Conservation (phyloP, 2,797 vertebrate species). For the Neosilurus hyrtlii region DNA sequence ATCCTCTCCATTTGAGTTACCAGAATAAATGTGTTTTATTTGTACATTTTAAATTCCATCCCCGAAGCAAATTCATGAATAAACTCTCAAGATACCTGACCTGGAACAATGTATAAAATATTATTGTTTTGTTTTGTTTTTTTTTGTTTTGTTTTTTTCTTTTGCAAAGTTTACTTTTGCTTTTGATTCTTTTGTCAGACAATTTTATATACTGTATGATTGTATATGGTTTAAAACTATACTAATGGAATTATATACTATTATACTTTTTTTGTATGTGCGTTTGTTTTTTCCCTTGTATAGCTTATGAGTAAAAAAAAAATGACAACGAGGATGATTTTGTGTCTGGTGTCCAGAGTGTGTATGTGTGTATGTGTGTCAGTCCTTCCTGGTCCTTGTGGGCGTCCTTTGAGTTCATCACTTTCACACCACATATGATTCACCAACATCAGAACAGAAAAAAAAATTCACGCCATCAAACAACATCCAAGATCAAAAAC, state of each 20-base stretch:
- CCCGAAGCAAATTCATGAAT: conserved; percentile 38
- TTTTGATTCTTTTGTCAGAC: not conserved
- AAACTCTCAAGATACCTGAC: conserved; percentile 15
- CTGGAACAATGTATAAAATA: conserved; percentile 42
- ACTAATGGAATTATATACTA: not conserved
- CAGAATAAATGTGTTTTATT: conserved; percentile 48
- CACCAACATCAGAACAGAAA: conserved; percentile 24
- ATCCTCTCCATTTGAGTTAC: conserved; percentile 41
- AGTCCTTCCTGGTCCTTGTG: conserved; percentile 21
- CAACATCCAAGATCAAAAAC: conserved; percentile 1
- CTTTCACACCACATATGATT: conserved; percentile 41
- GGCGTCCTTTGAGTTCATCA: conserved; percentile 34
- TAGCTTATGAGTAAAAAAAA: not conserved
- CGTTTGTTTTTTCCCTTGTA: not conserved
- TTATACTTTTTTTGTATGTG: not conserved
- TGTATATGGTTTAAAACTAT: not conserved
- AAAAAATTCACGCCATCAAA: conserved; percentile 8
- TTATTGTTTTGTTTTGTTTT: conserved; percentile 6
- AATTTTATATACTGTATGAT: not conserved
- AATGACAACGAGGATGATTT: not conserved
- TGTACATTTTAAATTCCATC: conserved; percentile 45
- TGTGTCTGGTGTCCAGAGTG: not conserved
- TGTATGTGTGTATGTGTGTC: conserved; percentile 28
- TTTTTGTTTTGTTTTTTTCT: not conserved
- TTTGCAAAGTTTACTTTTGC: not conserved